These are phyloP conservation scores for Trimorus sp. DNA, from an alignment of 2,888 invertebrate genomes.

Conservation along the genomic window DNA sequence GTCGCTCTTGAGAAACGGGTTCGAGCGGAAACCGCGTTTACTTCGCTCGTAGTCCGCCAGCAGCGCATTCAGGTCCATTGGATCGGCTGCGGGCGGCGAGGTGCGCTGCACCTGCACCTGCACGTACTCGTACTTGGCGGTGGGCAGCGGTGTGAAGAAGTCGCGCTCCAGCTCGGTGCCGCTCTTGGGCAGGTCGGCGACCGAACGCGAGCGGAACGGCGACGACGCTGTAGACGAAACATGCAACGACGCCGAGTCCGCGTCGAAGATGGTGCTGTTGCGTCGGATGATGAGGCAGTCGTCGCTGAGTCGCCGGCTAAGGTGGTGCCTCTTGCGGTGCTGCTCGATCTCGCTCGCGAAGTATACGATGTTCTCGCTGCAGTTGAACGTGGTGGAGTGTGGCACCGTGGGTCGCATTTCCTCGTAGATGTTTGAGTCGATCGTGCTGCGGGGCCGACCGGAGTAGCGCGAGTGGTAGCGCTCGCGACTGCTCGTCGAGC, in stretches of 20 bases:
- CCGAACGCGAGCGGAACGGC: constrained; percentile 73
- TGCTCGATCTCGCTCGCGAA: constrained; percentile 43
- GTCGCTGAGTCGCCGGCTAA: constrained; percentile 72
- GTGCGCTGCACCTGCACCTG: constrained; percentile 3
- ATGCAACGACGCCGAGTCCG: constrained; percentile 35
- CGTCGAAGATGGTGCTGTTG: background rate
- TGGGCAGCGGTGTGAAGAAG: constrained; percentile 8
- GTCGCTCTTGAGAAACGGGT: constrained; percentile 76
- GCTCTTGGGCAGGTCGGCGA: constrained; percentile 72
- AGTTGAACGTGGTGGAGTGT: constrained; percentile 44
- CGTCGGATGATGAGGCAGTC: constrained; percentile 71
- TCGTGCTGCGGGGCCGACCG: constrained; percentile 44
- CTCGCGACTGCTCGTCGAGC: constrained; percentile 27
- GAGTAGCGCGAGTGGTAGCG: constrained; percentile 20
- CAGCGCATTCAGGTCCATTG: constrained; percentile 73
- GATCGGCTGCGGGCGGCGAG: constrained; percentile 4
- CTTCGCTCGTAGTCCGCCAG: constrained; percentile 77
- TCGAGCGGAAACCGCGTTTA: constrained; percentile 77
- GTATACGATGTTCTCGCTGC: constrained; percentile 44
- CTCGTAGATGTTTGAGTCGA: constrained; percentile 40
- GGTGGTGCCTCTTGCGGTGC: constrained; percentile 34
- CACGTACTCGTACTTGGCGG: constrained; percentile 31
- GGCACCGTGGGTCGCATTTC: constrained; percentile 24
- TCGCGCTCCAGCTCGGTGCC: constrained; percentile 1
- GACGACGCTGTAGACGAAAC: constrained; percentile 30